Conservation (phyloP, 2,888 invertebrate species). For the Tetragonisca angustula region DNA sequence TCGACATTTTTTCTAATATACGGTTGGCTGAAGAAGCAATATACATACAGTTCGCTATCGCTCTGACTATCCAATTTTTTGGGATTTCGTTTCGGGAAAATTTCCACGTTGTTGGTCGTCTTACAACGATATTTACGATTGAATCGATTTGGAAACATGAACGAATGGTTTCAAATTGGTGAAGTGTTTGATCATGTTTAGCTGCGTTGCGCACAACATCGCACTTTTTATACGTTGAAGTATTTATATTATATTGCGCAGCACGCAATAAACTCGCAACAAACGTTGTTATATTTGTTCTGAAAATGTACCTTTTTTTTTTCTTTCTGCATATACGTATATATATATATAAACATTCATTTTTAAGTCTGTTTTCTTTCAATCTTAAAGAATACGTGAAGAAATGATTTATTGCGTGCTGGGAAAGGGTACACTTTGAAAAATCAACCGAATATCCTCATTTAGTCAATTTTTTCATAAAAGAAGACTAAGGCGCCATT, state of each 20-base stretch:
- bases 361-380: neutral
- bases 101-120: constrained; percentile 44
- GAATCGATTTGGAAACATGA: constrained; percentile 25
- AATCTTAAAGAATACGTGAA: no score
- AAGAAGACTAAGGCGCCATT: constrained; percentile 2
- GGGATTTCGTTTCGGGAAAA: constrained; percentile 6
- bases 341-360: neutral
- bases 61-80: constrained; percentile 33
- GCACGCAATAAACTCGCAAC: constrained; percentile 35
- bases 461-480: constrained; percentile 21
- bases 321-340: neutral
- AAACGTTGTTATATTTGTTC: neutral
- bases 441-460: constrained; percentile 10
- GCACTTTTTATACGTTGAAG: constrained; percentile 56
- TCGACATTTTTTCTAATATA: constrained; percentile 50
- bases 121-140: constrained; percentile 43
- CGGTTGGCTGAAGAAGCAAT: constrained; percentile 21
- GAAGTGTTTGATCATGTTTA: constrained; percentile 32
- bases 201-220: constrained; percentile 68
- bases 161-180: constrained; percentile 22
- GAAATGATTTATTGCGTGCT: constrained; percentile 40
- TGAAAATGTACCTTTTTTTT: neutral
- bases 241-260: constrained; percentile 45
- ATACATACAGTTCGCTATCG: constrained; percentile 45
- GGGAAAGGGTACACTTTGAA: constrained; percentile 29